Percentiles rank a stretch among this genome's conserved stretches.
phyloP scores from a whole-genome alignment of 2,113 vertebrate species.

The Eudorcas thomsonii region DNA sequence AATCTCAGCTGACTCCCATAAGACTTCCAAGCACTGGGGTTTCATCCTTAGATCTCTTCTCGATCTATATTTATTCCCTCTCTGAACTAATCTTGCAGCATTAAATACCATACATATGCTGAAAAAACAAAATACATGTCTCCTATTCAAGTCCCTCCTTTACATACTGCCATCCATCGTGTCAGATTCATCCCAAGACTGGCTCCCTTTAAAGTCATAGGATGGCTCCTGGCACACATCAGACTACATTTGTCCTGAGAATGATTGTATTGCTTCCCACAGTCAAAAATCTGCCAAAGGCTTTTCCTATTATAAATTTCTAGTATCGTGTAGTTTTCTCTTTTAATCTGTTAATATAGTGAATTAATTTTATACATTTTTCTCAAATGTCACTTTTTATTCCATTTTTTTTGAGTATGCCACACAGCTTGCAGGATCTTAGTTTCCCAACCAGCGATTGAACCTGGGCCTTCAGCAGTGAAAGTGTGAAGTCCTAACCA shows the following conservation, averaged over 20 bases:
- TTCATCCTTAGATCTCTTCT: not conserved
- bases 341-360: conserved; percentile 4
- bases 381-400: not conserved
- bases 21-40: not conserved
- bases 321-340: not conserved
- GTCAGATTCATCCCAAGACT: not conserved
- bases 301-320: not conserved
- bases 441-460: not conserved
- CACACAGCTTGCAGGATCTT: not conserved
- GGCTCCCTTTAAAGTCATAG: not conserved
- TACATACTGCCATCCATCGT: not conserved
- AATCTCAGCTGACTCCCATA: not conserved
- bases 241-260: not conserved
- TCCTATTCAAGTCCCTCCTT: not conserved
- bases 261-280: not conserved
- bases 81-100: not conserved
- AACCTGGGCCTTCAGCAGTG: not conserved
- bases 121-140: not conserved
- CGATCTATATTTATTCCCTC: not conserved
- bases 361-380: not conserved
- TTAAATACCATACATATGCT: not conserved
- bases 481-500: not conserved
- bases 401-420: not conserved
- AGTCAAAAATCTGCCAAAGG: conserved; percentile 6
- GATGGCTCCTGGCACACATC: not conserved